Percentiles rank a stretch among this genome's conserved stretches.
Conservation (phyloP, 2,888 invertebrate genomes). For the Ferdinandea cuprea region DNA sequence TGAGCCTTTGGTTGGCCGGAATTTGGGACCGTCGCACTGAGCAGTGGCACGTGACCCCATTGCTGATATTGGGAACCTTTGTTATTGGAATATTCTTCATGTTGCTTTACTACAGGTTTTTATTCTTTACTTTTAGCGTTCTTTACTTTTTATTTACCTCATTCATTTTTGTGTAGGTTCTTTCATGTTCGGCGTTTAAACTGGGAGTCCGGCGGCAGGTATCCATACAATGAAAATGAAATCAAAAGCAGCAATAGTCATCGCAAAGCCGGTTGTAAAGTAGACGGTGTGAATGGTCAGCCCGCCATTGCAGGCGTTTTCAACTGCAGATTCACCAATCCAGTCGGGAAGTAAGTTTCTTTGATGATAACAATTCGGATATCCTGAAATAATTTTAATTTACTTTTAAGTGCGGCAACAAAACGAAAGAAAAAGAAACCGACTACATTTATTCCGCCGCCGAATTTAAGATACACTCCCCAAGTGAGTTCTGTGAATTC, state of each 20-base stretch:
- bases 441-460: constrained; percentile 93
- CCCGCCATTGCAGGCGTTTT: constrained; percentile 91
- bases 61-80: constrained; percentile 85
- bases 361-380: neutral
- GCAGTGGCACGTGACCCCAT: constrained; percentile 84
- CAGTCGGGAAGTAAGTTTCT: constrained; percentile 84
- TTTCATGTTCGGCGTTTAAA: constrained; percentile 92
- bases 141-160: neutral
- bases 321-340: constrained; percentile 93
- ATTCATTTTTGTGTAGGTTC: constrained; percentile 85
- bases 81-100: constrained; percentile 87
- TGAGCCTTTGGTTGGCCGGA: constrained; percentile 92
- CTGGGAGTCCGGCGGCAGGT: constrained; percentile 86
- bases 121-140: neutral
- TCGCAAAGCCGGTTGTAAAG: constrained; percentile 39
- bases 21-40: constrained; percentile 83
- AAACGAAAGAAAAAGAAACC: constrained; percentile 95
- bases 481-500: constrained; percentile 62
- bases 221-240: constrained; percentile 76
- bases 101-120: constrained; percentile 87
- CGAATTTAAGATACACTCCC: constrained; percentile 80
- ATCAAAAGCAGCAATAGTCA: constrained; percentile 40
- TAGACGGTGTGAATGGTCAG: constrained; percentile 73
- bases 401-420: constrained; percentile 80
- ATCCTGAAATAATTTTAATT: neutral